A percentile compares a stretch with the other conserved stretches of the same genome.
Evolutionary conservation across 2,888 invertebrate genomes (phyloP).

Genomic region (Nasonia oneida): DNA sequence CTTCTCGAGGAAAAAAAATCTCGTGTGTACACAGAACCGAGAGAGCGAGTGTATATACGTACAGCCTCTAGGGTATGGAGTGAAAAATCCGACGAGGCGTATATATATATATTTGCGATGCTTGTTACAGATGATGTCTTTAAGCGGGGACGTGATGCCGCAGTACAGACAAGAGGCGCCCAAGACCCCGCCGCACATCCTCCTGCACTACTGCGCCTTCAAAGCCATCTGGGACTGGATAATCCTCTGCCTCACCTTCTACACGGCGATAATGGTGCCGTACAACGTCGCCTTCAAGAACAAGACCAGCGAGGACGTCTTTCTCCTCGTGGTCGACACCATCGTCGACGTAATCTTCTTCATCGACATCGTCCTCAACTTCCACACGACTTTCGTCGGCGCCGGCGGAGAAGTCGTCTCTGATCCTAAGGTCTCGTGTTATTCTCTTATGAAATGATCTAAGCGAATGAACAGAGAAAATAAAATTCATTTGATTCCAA

Average conservation of each 20-base stretch:
- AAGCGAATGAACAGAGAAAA: background rate
- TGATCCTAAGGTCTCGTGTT: conserved; percentile 91
- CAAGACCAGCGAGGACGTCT: conserved; percentile 98
- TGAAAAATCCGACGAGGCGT: background rate
- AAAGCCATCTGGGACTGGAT: conserved; percentile 99
- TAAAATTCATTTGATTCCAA: background rate
- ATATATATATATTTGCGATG: conserved; percentile 57
- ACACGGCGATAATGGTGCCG: conserved; percentile 99
- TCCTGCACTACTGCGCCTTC: conserved; percentile 99
- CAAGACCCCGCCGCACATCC: conserved; percentile 99
- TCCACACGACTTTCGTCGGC: conserved; percentile 99
- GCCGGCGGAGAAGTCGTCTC: conserved; percentile 98
- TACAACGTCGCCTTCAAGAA: conserved; percentile 99
- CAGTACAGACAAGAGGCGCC: conserved; percentile 99
- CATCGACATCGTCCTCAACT: conserved; percentile 99
- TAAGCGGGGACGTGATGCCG: conserved; percentile 98
- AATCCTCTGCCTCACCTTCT: conserved; percentile 99
- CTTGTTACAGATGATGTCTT: conserved; percentile 91
- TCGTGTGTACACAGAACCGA: background rate
- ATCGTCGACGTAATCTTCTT: conserved; percentile 99
- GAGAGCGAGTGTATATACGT: background rate
- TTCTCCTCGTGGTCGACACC: conserved; percentile 96
- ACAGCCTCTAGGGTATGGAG: too few species aligned
- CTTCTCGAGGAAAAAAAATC: background rate
- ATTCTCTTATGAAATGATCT: background rate